phyloP scores from a whole-genome alignment of 92 coral and sea anemone genomes.

The Zoanthus solanderi region DNA sequence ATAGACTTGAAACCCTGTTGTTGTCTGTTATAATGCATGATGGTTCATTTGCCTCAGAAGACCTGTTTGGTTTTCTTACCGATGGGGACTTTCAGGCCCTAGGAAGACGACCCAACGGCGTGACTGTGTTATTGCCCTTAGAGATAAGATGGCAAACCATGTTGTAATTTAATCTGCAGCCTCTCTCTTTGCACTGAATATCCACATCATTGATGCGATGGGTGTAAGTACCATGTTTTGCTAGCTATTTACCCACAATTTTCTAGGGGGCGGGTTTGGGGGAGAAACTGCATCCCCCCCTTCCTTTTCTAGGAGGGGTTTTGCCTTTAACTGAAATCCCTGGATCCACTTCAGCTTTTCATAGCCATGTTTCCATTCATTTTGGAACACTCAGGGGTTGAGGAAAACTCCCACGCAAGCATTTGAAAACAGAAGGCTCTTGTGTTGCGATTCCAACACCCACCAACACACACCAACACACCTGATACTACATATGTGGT shows the following conservation, averaged over 20 bases:
- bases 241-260: not conserved
- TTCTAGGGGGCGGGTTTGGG: no score
- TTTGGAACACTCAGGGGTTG: no score
- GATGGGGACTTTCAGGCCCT: slow-evolving; percentile 52
- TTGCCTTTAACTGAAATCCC: no score
- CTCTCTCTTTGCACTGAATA: slow-evolving; percentile 52
- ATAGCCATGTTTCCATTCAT: no score
- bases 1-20: no score
- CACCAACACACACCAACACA: no score
- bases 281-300: not conserved
- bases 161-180: slow-evolving; percentile 66
- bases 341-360: no score
- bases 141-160: slow-evolving; percentile 68
- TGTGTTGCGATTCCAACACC: no score
- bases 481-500: no score
- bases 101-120: slow-evolving; percentile 54
- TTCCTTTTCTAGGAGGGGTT: no score
- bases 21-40: slow-evolving; percentile 3
- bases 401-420: no score
- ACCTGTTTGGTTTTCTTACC: slow-evolving; percentile 46
- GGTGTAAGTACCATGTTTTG: slow-evolving; percentile 54
- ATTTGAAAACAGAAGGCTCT: no score
- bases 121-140: slow-evolving; percentile 57
- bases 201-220: slow-evolving; percentile 64
- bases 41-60: slow-evolving; percentile 48